A percentile compares a stretch with the other conserved stretches of the same genome.
Evolutionary conservation across 2,888 invertebrate species (phyloP).

Genomic region (Noctuana brunneofusca): DNA sequence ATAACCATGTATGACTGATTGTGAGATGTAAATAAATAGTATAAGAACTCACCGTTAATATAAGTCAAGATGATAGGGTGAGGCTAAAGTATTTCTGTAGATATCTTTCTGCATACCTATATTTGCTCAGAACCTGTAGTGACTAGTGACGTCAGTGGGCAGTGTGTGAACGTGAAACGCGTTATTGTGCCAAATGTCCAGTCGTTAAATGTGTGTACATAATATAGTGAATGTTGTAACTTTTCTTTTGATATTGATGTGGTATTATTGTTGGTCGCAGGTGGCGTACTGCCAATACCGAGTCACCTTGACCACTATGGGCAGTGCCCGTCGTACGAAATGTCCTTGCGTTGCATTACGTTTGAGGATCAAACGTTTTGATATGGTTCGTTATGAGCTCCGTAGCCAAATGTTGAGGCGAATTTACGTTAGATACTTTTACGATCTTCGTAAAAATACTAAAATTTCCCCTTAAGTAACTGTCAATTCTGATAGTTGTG

Average conservation of each 20-base stretch:
- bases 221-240: slow-evolving; percentile 55
- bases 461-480: slow-evolving; percentile 24
- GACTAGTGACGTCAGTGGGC: slow-evolving; percentile 61
- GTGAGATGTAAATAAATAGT: slow-evolving; percentile 80
- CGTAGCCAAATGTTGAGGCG: slow-evolving; percentile 22
- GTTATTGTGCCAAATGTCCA: slow-evolving; percentile 78
- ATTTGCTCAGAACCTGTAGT: slow-evolving; percentile 80
- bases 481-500: slow-evolving; percentile 61
- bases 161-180: slow-evolving; percentile 71
- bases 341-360: slow-evolving; percentile 34
- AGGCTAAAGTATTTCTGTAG: slow-evolving; percentile 71
- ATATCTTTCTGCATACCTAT: slow-evolving; percentile 78
- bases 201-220: slow-evolving; percentile 64
- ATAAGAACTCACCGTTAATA: slow-evolving; percentile 73
- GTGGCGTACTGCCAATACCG: slow-evolving; percentile 55
- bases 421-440: slow-evolving; percentile 23
- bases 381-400: slow-evolving; percentile 6
- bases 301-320: slow-evolving; percentile 48
- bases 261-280: slow-evolving; percentile 49
- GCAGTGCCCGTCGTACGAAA: slow-evolving; percentile 21
- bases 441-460: slow-evolving; percentile 21
- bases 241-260: slow-evolving; percentile 54
- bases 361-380: slow-evolving; percentile 38
- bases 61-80: slow-evolving; percentile 65
- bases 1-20: slow-evolving; percentile 79